Conservation (phyloP, 2,797 vertebrate genomes). For the Sebastes reedi region DNA sequence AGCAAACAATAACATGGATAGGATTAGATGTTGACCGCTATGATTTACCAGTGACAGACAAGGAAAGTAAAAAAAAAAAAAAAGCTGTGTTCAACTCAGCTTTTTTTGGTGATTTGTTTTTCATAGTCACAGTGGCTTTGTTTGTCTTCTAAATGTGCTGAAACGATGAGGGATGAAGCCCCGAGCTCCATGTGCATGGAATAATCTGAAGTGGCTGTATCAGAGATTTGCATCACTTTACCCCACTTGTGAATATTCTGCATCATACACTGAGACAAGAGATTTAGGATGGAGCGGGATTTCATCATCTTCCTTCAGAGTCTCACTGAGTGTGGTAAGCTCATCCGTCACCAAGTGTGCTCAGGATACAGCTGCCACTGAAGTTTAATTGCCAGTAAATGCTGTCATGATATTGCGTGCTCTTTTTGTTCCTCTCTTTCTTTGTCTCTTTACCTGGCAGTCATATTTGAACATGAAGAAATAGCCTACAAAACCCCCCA, state of each 20-base stretch:
- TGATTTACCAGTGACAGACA: conserved; percentile 40
- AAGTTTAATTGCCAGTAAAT: conserved; percentile 58
- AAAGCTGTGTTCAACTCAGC: conserved; percentile 7
- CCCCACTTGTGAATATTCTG: conserved; percentile 64
- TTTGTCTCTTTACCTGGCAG: neutral
- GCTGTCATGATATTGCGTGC: conserved; percentile 29
- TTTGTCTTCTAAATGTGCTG: conserved; percentile 58
- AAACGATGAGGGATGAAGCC: conserved; percentile 57
- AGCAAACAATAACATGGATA: conserved; percentile 44
- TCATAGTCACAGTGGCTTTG: conserved; percentile 31
- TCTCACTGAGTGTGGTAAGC: conserved; percentile 26
- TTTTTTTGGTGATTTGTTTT: conserved; percentile 39
- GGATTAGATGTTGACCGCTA: conserved; percentile 53
- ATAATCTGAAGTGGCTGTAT: conserved; percentile 66
- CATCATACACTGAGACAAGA: conserved; percentile 53
- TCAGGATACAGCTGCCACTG: conserved; percentile 42
- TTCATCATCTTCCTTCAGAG: conserved; percentile 62
- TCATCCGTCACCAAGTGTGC: conserved; percentile 55
- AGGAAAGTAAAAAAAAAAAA: neutral
- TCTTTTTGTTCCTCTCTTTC: neutral
- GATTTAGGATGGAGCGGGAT: conserved; percentile 56
- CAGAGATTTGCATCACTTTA: conserved; percentile 70
- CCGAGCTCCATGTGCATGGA: conserved; percentile 40
- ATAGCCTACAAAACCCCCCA: neutral
- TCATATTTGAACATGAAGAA: neutral